A percentile compares a stretch with the other conserved stretches of the same genome.
These are phyloP conservation scores for Labeo rohita DNA, from an alignment of 2,113 vertebrate genomes.

Conservation along the genomic window DNA sequence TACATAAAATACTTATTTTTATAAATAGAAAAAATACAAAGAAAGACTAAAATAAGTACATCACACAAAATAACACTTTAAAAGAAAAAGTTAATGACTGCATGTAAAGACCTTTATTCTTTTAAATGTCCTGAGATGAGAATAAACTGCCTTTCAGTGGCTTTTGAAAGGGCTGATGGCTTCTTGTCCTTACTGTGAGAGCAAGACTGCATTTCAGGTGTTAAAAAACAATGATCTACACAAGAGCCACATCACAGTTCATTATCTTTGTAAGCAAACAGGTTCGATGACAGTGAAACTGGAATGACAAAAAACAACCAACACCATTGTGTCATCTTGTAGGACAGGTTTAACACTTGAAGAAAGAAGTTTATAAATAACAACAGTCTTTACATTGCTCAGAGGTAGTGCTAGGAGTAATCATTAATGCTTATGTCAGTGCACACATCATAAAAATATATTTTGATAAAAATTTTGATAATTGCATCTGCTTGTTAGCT, in stretches of 20 bases:
- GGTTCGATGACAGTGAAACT: slow-evolving; percentile 65
- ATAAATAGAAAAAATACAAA: background rate
- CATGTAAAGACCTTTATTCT: background rate
- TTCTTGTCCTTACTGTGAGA: background rate
- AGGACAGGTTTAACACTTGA: slow-evolving; percentile 70
- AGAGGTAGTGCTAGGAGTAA: slow-evolving; percentile 14
- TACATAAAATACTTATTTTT: background rate
- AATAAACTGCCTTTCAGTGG: background rate
- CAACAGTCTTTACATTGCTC: background rate
- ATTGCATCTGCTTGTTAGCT: background rate
- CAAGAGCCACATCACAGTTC: slow-evolving; percentile 4
- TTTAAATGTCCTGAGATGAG: background rate
- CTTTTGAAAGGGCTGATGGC: background rate
- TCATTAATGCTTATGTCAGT: background rate
- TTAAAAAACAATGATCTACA: slow-evolving; percentile 25
- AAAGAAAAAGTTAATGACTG: background rate
- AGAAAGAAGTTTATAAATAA: slow-evolving; percentile 32
- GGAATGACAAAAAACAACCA: slow-evolving; percentile 66
- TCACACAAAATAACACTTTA: too few relatives aligned
- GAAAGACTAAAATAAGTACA: background rate
- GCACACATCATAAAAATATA: background rate
- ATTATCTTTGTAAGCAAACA: slow-evolving; percentile 34
- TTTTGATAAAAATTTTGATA: background rate
- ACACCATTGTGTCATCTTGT: slow-evolving; percentile 58
- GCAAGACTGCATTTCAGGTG: background rate